Percentiles rank a stretch among this genome's conserved stretches.
phyloP scores from a whole-genome alignment of 2,113 vertebrate species.

The Prionailurus viverrinus region DNA sequence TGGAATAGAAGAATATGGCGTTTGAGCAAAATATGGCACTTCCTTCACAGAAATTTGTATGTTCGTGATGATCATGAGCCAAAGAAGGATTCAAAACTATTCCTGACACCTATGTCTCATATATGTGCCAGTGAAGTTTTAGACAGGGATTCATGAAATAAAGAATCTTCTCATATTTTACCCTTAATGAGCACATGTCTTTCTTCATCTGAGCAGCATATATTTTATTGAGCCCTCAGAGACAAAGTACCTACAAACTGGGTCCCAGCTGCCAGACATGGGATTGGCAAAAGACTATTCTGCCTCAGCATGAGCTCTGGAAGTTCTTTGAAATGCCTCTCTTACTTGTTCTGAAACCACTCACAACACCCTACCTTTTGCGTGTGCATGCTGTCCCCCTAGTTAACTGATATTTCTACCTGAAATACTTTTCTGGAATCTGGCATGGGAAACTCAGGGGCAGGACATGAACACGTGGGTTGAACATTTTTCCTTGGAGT shows the following conservation, averaged over 20 bases:
- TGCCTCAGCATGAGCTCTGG: background rate
- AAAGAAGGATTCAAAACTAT: conserved; percentile 73
- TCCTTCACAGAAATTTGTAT: conserved; percentile 71
- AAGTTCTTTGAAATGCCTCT: background rate
- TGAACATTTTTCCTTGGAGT: background rate
- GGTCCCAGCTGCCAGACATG: background rate
- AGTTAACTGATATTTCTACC: background rate
- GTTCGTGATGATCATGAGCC: conserved; percentile 64
- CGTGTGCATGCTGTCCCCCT: background rate
- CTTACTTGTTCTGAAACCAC: background rate
- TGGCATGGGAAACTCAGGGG: background rate
- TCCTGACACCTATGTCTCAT: conserved; percentile 53
- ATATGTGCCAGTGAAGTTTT: conserved; percentile 51
- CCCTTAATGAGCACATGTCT: background rate
- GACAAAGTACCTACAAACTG: background rate
- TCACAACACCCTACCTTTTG: background rate
- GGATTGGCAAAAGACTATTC: background rate
- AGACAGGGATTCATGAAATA: conserved; percentile 14
- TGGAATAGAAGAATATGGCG: conserved; percentile 54
- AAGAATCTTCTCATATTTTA: conserved; percentile 11
- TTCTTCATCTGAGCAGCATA: background rate
- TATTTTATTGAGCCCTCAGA: background rate
- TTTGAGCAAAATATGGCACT: conserved; percentile 69
- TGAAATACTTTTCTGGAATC: background rate
- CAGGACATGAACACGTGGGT: background rate